Evolutionary conservation across 2,888 invertebrate genomes (phyloP).

Genomic region (Dastarcus helophoroides): DNA sequence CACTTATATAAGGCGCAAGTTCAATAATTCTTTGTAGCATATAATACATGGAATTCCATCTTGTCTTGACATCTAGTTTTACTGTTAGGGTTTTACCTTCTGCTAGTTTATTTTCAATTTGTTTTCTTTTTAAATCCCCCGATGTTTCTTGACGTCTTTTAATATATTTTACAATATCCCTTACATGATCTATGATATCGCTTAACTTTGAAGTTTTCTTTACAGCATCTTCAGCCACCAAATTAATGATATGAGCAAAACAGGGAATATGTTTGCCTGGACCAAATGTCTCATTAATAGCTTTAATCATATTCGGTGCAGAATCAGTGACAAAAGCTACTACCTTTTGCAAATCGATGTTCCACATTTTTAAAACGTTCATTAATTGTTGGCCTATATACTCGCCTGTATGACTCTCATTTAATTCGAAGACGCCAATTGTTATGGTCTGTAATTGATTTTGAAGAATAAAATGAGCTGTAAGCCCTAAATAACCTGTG

Average conservation of each 20-base stretch:
- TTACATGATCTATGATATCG: too few species aligned
- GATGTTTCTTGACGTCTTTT: too few species aligned
- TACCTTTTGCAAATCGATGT: constrained; percentile 8
- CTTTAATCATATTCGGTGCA: constrained; percentile 12
- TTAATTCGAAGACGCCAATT: constrained; percentile 2
- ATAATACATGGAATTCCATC: too few species aligned
- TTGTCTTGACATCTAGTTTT: too few species aligned
- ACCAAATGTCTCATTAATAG: constrained; percentile 8
- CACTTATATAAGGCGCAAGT: too few species aligned
- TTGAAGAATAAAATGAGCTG: constrained; percentile 4
- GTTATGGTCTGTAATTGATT: neutral
- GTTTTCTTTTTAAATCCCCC: too few species aligned
- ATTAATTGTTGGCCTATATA: constrained; percentile 4
- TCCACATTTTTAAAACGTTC: constrained; percentile 8
- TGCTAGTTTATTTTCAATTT: too few species aligned
- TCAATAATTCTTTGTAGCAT: too few species aligned
- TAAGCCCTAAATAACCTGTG: constrained; percentile 14
- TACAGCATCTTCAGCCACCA: constrained; percentile 6
- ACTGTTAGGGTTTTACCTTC: too few species aligned
- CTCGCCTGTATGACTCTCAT: constrained; percentile 7
- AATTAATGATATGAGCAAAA: constrained; percentile 11
- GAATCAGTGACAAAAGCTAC: constrained; percentile 9
- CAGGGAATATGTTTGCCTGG: constrained; percentile 10
- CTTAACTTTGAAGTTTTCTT: too few species aligned
- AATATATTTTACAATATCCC: too few species aligned